phyloP scores from a whole-genome alignment of 2,113 vertebrate species.

The Myanophis thanlyinensis region DNA sequence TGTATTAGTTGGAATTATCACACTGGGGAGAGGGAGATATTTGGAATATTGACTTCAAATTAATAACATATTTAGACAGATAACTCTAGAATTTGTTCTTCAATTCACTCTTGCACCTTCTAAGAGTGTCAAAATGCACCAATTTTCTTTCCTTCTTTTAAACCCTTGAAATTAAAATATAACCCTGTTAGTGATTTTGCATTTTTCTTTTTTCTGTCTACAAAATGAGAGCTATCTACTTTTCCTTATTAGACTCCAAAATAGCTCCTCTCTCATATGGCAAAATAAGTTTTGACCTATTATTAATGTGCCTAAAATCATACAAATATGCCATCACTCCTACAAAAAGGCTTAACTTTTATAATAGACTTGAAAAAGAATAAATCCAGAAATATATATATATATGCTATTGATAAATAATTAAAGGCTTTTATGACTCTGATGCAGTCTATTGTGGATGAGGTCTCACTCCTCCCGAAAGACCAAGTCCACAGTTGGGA shows the following conservation, averaged over 20 bases:
- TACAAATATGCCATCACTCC: neutral
- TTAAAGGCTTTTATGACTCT: neutral
- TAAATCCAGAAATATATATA: neutral
- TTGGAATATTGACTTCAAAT: conserved; percentile 60
- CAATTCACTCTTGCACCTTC: conserved; percentile 30
- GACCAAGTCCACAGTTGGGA: neutral
- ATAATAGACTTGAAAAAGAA: neutral
- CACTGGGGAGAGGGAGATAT: conserved; percentile 54
- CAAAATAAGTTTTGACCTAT: neutral
- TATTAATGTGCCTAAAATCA: neutral
- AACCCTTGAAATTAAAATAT: conserved; percentile 42
- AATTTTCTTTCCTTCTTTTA: conserved; percentile 50
- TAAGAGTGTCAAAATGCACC: conserved; percentile 54
- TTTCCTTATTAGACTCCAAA: neutral
- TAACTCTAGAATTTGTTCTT: conserved; percentile 41
- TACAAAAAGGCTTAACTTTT: neutral
- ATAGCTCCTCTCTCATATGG: neutral
- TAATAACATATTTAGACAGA: conserved; percentile 50
- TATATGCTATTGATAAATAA: neutral
- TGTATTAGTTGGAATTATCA: conserved; percentile 42
- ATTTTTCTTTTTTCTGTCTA: neutral
- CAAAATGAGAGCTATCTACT: neutral
- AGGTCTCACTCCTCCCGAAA: neutral
- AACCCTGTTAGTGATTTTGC: conserved; percentile 7
- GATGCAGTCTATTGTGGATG: neutral